Base-by-base conservation (phyloP, 2,888 invertebrate species). In the Rotaria magnacalcarata region DNA sequence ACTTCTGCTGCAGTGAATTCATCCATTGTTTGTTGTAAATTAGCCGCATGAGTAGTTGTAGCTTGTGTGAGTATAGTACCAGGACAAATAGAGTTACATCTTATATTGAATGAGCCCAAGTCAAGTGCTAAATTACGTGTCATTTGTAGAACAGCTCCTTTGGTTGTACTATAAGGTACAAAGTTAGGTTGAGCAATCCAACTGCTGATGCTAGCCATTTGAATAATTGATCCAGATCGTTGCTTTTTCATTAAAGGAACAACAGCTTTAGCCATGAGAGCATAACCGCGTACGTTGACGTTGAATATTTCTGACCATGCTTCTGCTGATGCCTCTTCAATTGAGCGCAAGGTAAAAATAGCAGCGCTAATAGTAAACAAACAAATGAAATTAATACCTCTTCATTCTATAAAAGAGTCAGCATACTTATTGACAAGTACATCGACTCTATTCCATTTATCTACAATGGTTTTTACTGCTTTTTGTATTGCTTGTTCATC, bases 41-140 rank as follows among this genome's bases (percentile, higher is more conserved):
- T 27, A 67, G 34, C 34, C 10, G 67, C 67, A 67, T 67, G 67
- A 67, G 16, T 19, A 4, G 6, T 27, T 34, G 67, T 67, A 19
- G 67, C 87, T 54, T 86, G 85, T 21, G 87, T 85, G 84, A 87
- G 85, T n/a, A 52, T 85, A 80, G 84, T 87, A 47, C 86, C 85
- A 7, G 87, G 87, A 50, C 75, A 56, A 50, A 87, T 84, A 10
- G 87, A 67, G 85, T 87, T 87, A 10, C 87, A 87, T 27, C 87
- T 85, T 19, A 87, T 87, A n/a, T 75, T 84, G 5, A 84, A 84
- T n/a, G 47, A 47, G 10, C 84, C 47, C n/a, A 87, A 84, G 56
- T 87, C 87, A 19, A 87, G 67, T n/a, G 86, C 87, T 87, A 87
- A 87, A 84, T 85, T 86, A 50, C 86, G 80, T 34, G 86, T 87